Evolutionary conservation across 2,113 vertebrate genomes (phyloP), one percentile per base, ranked within the genome.

Genomic region (Otolemur garnettii): DNA sequence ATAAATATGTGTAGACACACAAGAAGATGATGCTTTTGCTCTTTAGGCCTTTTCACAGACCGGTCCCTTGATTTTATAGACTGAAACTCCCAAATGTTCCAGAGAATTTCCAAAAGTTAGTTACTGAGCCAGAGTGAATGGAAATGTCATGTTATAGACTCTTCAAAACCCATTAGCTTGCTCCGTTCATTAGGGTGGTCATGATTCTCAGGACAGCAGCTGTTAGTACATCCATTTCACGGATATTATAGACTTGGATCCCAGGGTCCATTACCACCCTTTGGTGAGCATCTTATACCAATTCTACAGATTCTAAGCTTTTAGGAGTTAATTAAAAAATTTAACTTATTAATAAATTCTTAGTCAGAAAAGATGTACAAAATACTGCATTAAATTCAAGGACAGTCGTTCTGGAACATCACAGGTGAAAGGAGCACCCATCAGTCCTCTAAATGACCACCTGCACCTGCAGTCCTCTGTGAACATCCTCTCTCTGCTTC

Each of bases 341-440:
- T 87, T 19, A 24, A 68, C 75, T 60, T 62, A 66, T 89, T 78
- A 74, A 66, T 33, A 93, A 92, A 90, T 26, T 81, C 77, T 72
- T 62, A 72, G 86, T 78, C 62, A 35, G 28, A 77, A 35, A 66
- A 33, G 33, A 28, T 77, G 21, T 79, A 55, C 13, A 42, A 87
- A 75, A 81, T 45, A 53, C 15, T 77, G 26, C 45, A 42, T 79
- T 38, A 66, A 66, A 28, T 57, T 74, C 74, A 62, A 84, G 55
- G 68, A 78, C 21, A 72, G 50, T 59, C 60, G 42, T 35, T 75
- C 7, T 82, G 55, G 69, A 92, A 11, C 42, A 68, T 45, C 45
- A 30, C 5, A 55, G 14, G 19, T 38, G 38, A 59, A 77, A 90
- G 69, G 33, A 59, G 38, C 13, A 53, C 45, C 14, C 68, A 1